These are phyloP conservation scores for Siderastrea radians DNA, from an alignment of 92 coral and sea anemone genomes.

Conservation along the genomic window DNA sequence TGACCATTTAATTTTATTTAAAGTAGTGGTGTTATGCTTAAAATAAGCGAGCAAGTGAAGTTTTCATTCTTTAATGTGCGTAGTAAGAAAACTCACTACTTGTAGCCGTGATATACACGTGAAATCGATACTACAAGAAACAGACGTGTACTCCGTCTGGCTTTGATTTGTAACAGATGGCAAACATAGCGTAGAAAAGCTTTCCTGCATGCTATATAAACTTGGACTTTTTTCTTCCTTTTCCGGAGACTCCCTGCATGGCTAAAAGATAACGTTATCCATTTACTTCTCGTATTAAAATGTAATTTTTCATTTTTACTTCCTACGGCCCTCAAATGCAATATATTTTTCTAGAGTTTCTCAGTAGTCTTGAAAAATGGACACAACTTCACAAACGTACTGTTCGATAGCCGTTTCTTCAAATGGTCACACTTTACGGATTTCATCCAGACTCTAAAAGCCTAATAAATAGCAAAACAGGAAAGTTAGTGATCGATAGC, in stretches of 20 bases:
- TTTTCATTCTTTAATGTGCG: not conserved
- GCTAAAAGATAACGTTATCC: conserved; percentile 11
- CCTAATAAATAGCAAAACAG: no score
- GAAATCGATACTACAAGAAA: not conserved
- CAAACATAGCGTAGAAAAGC: not conserved
- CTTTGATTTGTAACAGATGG: conserved; percentile 35
- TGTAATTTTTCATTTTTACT: no score
- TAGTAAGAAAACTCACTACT: not conserved
- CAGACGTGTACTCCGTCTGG: not conserved
- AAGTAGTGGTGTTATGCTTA: no score
- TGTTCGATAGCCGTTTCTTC: no score
- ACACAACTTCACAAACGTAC: no score
- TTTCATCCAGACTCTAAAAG: no score
- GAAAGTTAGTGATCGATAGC: no score
- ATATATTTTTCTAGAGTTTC: no score
- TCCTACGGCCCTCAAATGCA: no score
- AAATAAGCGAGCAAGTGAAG: no score
- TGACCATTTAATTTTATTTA: not conserved
- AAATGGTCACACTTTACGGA: no score
- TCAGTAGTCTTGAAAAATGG: no score
- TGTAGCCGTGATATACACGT: not conserved
- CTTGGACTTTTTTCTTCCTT: not conserved
- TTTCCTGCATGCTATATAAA: not conserved
- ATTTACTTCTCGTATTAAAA: not conserved
- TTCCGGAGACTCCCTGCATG: conserved; percentile 23